Conservation (phyloP, 1,140 invertebrate genomes). For the Trichonephila clavipes region DNA sequence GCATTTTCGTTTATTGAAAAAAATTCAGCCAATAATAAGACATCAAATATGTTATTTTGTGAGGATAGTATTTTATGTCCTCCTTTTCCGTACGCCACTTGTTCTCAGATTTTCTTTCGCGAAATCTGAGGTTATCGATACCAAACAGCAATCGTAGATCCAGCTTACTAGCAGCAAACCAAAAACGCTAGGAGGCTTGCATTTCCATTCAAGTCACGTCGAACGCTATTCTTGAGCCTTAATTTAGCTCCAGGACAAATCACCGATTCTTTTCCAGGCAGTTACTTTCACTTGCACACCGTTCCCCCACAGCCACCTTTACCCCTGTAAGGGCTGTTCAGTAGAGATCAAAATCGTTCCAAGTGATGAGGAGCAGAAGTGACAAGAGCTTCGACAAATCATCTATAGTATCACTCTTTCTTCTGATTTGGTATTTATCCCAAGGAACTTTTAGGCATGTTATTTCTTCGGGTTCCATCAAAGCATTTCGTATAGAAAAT, state of each 20-base stretch:
- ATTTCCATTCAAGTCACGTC: slow-evolving; percentile 62
- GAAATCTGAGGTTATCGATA: slow-evolving; percentile 55
- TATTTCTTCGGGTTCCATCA: not conserved
- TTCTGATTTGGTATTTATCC: slow-evolving; percentile 52
- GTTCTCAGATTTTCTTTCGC: not conserved
- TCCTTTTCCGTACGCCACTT: not conserved
- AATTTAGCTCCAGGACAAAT: slow-evolving; percentile 76
- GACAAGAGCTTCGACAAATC: slow-evolving; percentile 70
- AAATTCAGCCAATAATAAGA: not conserved
- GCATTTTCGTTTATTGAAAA: too few species aligned
- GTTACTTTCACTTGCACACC: slow-evolving; percentile 74
- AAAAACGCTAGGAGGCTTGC: slow-evolving; percentile 1
- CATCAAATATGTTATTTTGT: not conserved
- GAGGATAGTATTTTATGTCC: not conserved
- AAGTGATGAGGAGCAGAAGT: slow-evolving; percentile 57
- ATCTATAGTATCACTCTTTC: slow-evolving; percentile 41
- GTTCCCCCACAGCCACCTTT: not conserved
- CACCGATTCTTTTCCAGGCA: slow-evolving; percentile 75
- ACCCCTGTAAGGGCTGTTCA: not conserved
- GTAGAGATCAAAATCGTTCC: slow-evolving; percentile 15
- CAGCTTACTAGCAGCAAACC: not conserved
- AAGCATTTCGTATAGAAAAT: not conserved
- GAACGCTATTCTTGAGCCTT: slow-evolving; percentile 64
- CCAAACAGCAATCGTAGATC: slow-evolving; percentile 28
- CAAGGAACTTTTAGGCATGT: not conserved